Base-by-base conservation (phyloP, 2,113 vertebrate species). In the Chauna torquata region DNA sequence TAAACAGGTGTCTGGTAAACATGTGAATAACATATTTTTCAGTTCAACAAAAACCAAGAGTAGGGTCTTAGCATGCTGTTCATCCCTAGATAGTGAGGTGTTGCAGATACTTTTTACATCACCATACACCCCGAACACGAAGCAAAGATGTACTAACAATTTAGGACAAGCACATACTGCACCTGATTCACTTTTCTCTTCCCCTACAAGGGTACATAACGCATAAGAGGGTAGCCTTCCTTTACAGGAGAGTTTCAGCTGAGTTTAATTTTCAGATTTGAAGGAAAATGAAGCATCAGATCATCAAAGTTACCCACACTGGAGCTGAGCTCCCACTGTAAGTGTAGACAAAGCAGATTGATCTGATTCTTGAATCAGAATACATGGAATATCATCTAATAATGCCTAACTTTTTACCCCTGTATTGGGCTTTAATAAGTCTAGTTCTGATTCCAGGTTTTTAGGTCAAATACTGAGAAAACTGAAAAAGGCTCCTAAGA, bases 321-420 rank as follows among this genome's bases (percentile, higher is more conserved):
- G 52, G 23, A 2, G 2, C 32, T 18, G 30, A 79, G 44, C 16
- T 54, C 72, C 32, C 38, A 40, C 16, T 1, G 11, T 5, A 42
- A 55, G 16, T 11, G 7, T 1, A 45, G 49, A 44, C 11, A 61
- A 72, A 36, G 68, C 28, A 50, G 42, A 45, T 15, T 12, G 9
- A 50, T 6, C 7, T 66, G 54, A 32, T 8, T 61, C 34, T 25
- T 40, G 12, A 69, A 23, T 61, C 64, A 74, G 28, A 88, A 92
- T 84, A 27, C 0, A 1, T 52, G 28, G 25, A 30, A 4, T 25
- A 34, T 11, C 2, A 3, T 6, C 62, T 32, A 49, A 5, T 11
- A 64, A 54, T 0, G 0, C 11, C 45, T 22, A 30, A 61, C 5
- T 16, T 65, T 23, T 27, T 11, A 69, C 12, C 12, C 59, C 38